Evolutionary conservation across 2,113 vertebrate species (phyloP), one percentile per base, ranked within the genome.

Genomic region (Paraplagusia blochii): DNA sequence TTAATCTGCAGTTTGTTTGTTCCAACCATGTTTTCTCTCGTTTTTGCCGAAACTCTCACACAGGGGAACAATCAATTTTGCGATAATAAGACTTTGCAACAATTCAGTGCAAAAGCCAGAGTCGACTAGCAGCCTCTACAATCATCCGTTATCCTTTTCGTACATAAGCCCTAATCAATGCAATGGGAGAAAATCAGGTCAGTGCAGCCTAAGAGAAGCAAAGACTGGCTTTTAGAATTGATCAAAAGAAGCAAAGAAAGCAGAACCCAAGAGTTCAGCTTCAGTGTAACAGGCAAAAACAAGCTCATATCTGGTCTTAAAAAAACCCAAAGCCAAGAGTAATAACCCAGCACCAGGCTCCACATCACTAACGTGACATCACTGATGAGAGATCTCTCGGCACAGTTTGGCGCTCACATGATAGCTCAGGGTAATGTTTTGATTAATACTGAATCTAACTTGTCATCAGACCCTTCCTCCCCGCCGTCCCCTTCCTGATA

Each of bases 371-470:
- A 83, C 74, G 79, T 81, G 77, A 73, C 67, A 80, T 76, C 62
- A 71, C 58, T 69, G 63, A 70, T 79, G 72, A 81, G 73, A 54
- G 69, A 74, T 73, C 56, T 53, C 72, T 74, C 74, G 60, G 60
- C 65, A 29, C 22, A 29, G 73, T 44, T 69, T 77, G 76, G 77
- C 76, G 74, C 47, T 42, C 15, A 52, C 55, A 63, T 45, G 74
- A 58, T 54, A 62, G 43, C 55, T 74, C 51, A 52, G 61, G 52
- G 76, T 75, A 64, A 72, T 75, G 73, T 84, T 85, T 80, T 85
- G 80, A 85, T 85, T 82, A 85, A 84, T 77, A 66, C 73, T 53
- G 58, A 76, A 81, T 73, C 75, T 62, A 62, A 56, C 69, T 64
- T 69, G 74, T 83, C 77, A 72, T 65, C 72, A 38, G 55, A 44